A percentile compares a stretch with the other conserved stretches of the same genome.
phyloP scores from a whole-genome alignment of 2,888 invertebrate genomes.

The Macaria notata region DNA sequence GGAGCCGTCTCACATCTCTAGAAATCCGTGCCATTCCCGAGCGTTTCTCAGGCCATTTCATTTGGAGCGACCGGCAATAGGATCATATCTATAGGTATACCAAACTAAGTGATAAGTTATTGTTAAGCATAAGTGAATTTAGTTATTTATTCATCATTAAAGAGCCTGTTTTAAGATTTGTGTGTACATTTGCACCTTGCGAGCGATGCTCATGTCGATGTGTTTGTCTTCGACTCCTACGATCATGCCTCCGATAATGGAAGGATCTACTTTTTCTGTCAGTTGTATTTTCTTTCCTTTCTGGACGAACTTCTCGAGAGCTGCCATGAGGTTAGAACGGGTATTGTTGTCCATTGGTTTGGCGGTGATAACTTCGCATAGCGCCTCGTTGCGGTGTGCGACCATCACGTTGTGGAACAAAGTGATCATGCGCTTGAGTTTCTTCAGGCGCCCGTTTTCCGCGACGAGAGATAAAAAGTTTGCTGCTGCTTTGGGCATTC shows the following conservation, averaged over 20 bases:
- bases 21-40: constrained; percentile 59
- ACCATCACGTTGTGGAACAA: constrained; percentile 63
- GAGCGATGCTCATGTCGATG: constrained; percentile 64
- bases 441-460: constrained; percentile 65
- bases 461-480: constrained; percentile 65
- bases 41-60: constrained; percentile 48
- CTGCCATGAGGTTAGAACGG: constrained; percentile 48
- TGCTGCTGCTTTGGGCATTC: constrained; percentile 53
- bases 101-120: constrained; percentile 8
- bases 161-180: constrained; percentile 56
- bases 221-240: constrained; percentile 69
- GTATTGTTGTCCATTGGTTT: constrained; percentile 52
- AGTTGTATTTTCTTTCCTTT: constrained; percentile 58
- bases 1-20: constrained; percentile 66
- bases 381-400: constrained; percentile 64
- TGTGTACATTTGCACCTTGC: constrained; percentile 61
- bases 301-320: constrained; percentile 56
- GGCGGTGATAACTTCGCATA: constrained; percentile 70
- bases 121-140: constrained; percentile 2
- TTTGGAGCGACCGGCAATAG: constrained; percentile 59
- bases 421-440: constrained; percentile 56
- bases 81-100: not conserved
- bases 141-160: constrained; percentile 35
- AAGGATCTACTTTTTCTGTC: constrained; percentile 59
- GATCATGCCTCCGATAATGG: constrained; percentile 66